These are phyloP conservation scores for Rhaphigaster nebulosa DNA, from an alignment of 2,888 invertebrate genomes.

Conservation along the genomic window DNA sequence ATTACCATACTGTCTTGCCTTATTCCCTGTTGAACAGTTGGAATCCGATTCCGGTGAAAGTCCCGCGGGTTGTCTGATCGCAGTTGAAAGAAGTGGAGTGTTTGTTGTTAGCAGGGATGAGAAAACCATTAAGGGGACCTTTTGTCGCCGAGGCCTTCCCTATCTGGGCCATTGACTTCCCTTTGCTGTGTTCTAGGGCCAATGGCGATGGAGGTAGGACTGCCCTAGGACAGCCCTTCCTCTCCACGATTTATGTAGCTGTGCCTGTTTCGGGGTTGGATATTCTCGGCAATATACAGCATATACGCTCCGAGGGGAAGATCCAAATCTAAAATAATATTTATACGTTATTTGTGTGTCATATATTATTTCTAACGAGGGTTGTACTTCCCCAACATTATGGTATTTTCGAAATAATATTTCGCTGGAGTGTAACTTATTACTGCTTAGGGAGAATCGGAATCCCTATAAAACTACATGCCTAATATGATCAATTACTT, in stretches of 20 bases:
- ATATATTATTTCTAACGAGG: neutral
- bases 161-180: neutral
- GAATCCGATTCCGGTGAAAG: neutral
- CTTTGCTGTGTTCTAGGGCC: neutral
- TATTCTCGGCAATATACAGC: neutral
- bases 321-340: neutral
- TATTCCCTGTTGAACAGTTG: neutral
- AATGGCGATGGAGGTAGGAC: neutral
- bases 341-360: neutral
- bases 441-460: too few species aligned
- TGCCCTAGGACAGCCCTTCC: neutral
- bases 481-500: too few species aligned
- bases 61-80: neutral
- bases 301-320: neutral
- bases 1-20: too few species aligned
- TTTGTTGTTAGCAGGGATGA: slow-evolving; percentile 4
- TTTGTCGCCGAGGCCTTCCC: neutral
- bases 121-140: slow-evolving; percentile 20
- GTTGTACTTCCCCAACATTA: neutral
- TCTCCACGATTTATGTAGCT: neutral
- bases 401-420: neutral
- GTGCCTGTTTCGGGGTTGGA: neutral
- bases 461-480: too few species aligned
- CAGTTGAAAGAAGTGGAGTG: neutral
- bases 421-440: neutral